Evolutionary conservation across 1,140 invertebrate species (phyloP).

Genomic region (Lordiphosa stackelbergi): DNA sequence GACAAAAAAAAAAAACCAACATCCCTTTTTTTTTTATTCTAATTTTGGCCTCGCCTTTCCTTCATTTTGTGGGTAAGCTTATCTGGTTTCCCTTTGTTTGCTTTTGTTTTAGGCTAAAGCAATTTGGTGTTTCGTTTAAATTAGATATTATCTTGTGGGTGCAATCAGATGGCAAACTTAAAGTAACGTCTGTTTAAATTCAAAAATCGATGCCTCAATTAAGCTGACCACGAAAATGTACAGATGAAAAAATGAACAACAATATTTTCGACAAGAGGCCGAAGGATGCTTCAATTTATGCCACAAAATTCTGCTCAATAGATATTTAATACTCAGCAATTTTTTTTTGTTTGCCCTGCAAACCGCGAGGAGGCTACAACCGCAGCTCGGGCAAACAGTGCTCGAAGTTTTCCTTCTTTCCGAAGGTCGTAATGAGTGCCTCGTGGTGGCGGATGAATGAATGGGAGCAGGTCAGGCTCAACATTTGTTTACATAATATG

Average conservation of each 20-base stretch:
- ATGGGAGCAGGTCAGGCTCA: constrained; percentile 13
- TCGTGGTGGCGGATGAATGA: neutral
- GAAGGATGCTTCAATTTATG: constrained; percentile 25
- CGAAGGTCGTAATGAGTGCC: constrained; percentile 57
- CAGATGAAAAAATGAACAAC: constrained; percentile 48
- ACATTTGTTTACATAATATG: constrained; percentile 65
- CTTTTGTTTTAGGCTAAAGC: constrained; percentile 29
- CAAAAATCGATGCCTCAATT: constrained; percentile 68
- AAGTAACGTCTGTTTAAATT: constrained; percentile 5
- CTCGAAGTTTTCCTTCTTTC: constrained; percentile 41
- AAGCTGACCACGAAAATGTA: constrained; percentile 23
- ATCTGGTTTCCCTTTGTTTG: constrained; percentile 18
- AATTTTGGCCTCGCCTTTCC: constrained; percentile 43
- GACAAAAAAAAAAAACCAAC: constrained; percentile 37
- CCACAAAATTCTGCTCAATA: constrained; percentile 55
- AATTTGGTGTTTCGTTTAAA: constrained; percentile 28
- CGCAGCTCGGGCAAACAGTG: constrained; percentile 49
- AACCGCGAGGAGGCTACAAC: constrained; percentile 41
- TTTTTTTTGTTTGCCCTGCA: constrained; percentile 36
- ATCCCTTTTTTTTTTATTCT: constrained; percentile 46
- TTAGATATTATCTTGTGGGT: neutral
- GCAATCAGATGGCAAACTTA: constrained; percentile 5
- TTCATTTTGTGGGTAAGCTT: constrained; percentile 6
- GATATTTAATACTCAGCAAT: constrained; percentile 70
- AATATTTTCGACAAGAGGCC: constrained; percentile 31